Conservation (phyloP, 2,888 invertebrate species). For the Eristalis arbustorum region DNA sequence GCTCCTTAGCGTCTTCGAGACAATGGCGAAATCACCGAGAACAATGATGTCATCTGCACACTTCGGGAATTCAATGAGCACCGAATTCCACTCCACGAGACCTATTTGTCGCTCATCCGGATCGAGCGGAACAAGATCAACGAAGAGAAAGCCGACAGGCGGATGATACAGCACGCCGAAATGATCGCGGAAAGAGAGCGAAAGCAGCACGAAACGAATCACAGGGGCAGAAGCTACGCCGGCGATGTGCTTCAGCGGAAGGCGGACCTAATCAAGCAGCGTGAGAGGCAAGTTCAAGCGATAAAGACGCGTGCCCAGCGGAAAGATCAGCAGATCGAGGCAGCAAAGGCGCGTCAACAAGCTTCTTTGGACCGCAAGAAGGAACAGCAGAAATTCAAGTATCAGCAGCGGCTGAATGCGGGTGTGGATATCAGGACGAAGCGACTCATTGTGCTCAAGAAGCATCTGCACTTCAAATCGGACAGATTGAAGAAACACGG, state of each 20-base stretch:
- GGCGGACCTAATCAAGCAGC: constrained; percentile 70
- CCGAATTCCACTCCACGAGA: constrained; percentile 83
- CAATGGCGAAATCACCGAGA: constrained; percentile 82
- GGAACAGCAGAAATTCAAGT: constrained; percentile 73
- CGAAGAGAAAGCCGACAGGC: constrained; percentile 75
- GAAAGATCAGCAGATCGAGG: constrained; percentile 73
- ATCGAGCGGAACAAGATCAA: constrained; percentile 75
- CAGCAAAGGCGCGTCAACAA: constrained; percentile 70
- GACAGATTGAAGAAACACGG: constrained; percentile 75
- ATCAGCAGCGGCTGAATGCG: constrained; percentile 73
- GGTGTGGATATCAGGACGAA: constrained; percentile 76
- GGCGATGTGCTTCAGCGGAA: constrained; percentile 74
- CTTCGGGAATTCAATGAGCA: constrained; percentile 85
- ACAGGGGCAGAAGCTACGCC: not conserved
- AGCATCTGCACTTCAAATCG: constrained; percentile 76
- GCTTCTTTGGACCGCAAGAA: constrained; percentile 74
- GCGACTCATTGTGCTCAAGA: constrained; percentile 77
- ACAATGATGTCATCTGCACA: constrained; percentile 84
- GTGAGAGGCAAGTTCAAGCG: constrained; percentile 55
- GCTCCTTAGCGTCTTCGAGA: constrained; percentile 80
- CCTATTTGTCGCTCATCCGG: constrained; percentile 82
- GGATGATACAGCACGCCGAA: constrained; percentile 77
- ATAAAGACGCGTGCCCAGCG: constrained; percentile 72
- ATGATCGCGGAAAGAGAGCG: constrained; percentile 75
- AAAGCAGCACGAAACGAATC: not conserved